Conservation (phyloP, 2,113 vertebrate species). For the Trichomycterus rosablanca region DNA sequence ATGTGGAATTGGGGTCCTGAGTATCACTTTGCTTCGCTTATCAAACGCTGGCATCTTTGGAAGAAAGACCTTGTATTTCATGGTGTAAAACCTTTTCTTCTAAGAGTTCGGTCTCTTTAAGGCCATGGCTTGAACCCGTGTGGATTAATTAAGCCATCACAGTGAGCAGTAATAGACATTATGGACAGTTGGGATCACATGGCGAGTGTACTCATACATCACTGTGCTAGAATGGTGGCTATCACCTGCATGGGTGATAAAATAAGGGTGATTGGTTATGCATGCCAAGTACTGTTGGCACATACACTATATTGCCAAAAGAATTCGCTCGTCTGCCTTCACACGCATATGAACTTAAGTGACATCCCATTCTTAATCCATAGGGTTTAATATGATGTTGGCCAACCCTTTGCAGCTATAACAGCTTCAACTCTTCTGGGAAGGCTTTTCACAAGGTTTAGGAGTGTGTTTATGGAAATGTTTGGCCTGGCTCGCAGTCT, state of each 20-base stretch:
- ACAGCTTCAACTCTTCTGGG: no score
- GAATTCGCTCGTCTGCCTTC: no score
- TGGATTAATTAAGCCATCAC: conserved; percentile 62
- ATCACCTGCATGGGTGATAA: conserved; percentile 57
- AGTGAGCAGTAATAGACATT: conserved; percentile 51
- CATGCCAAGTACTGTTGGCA: no score
- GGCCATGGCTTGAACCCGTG: conserved; percentile 12
- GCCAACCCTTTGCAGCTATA: no score
- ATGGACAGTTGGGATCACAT: conserved; percentile 30
- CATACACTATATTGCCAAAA: no score
- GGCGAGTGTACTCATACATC: conserved; percentile 59
- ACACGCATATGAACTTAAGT: no score
- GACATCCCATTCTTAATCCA: no score
- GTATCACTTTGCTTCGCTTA: conserved; percentile 28
- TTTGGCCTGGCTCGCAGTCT: no score
- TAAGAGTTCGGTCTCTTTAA: conserved; percentile 28
- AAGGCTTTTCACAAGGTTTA: no score
- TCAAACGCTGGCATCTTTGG: conserved; percentile 42
- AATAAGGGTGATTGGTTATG: conserved; percentile 54
- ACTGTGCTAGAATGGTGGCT: conserved; percentile 52
- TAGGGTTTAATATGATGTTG: no score
- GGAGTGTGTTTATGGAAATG: no score
- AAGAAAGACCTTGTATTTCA: conserved; percentile 29
- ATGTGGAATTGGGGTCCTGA: conserved; percentile 43
- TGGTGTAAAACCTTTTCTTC: conserved; percentile 5